Evolutionary conservation across 1,140 invertebrate genomes (phyloP).

Genomic region (Dreissena rostriformis): DNA sequence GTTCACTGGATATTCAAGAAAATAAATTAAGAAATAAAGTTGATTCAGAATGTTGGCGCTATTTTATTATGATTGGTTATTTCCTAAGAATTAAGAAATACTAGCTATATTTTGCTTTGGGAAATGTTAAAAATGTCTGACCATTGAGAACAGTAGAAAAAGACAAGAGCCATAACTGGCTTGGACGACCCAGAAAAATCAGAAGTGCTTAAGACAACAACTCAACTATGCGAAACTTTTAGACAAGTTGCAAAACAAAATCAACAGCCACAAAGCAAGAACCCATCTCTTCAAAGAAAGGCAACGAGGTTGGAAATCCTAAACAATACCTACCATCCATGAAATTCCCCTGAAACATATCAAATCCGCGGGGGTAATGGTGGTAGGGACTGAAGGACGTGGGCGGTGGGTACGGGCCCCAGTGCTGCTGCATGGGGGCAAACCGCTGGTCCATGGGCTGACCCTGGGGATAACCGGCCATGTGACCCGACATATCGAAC

Average conservation of each 20-base stretch:
- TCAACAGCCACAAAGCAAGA: neutral
- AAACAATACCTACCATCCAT: constrained; percentile 50
- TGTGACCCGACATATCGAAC: constrained; percentile 40
- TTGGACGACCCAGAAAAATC: too few relatives aligned
- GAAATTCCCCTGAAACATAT: constrained; percentile 57
- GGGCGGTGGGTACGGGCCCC: constrained; percentile 44
- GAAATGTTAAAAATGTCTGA: too few relatives aligned
- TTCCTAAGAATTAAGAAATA: too few relatives aligned
- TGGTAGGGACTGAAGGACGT: constrained; percentile 50
- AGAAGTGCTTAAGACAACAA: too few relatives aligned
- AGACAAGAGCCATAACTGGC: too few relatives aligned
- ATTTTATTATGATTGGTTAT: too few relatives aligned
- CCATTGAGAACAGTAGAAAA: too few relatives aligned
- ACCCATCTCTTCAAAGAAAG: neutral
- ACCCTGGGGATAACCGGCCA: constrained; percentile 52
- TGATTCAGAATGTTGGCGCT: too few relatives aligned
- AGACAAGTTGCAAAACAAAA: neutral
- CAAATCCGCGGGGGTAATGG: constrained; percentile 43
- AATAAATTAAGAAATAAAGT: too few relatives aligned
- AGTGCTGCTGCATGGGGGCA: constrained; percentile 51
- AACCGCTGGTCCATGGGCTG: constrained; percentile 53
- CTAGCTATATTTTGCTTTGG: too few relatives aligned
- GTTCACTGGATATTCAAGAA: too few relatives aligned
- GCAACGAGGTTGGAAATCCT: neutral
- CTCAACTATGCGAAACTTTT: too few relatives aligned